Conservation (phyloP, 2,888 invertebrate genomes). For the Caenorhabditis uteleia region DNA sequence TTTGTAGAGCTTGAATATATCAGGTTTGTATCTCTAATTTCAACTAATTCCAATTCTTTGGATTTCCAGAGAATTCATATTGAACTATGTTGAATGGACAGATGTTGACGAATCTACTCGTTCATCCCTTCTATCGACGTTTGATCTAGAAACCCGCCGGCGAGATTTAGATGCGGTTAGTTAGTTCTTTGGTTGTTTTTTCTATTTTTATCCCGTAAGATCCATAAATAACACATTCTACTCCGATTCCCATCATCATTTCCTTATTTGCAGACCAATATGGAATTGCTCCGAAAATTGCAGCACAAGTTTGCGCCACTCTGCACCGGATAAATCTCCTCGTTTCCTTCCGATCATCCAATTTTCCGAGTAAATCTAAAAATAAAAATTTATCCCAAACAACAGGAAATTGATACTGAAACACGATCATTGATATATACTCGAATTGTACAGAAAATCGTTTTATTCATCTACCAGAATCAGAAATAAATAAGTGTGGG, state of each 20-base stretch:
- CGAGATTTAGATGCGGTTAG: slow-evolving; percentile 14
- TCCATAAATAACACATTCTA: neutral
- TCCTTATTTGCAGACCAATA: neutral
- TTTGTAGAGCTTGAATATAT: slow-evolving; percentile 14
- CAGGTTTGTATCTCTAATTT: slow-evolving; percentile 4
- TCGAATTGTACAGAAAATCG: no score
- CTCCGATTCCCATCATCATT: neutral
- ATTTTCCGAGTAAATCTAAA: no score
- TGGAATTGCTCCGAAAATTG: neutral
- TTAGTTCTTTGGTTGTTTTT: no score
- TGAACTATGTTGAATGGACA: slow-evolving; percentile 9
- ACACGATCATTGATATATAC: no score
- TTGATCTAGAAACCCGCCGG: slow-evolving; percentile 8
- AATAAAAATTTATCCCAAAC: no score
- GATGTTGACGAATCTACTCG: slow-evolving; percentile 7
- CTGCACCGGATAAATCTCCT: neutral
- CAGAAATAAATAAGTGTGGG: no score
- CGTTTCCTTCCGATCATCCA: no score
- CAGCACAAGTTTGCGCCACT: slow-evolving; percentile 1
- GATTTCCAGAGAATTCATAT: slow-evolving; percentile 3
- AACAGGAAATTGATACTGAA: no score
- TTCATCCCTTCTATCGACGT: slow-evolving; percentile 3
- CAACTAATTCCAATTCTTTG: neutral
- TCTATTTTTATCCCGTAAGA: neutral
- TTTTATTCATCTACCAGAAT: no score